A percentile compares a stretch with the other conserved stretches of the same genome.
phyloP scores from a whole-genome alignment of 2,888 invertebrate genomes.

The Lasioglossum lativentre region DNA sequence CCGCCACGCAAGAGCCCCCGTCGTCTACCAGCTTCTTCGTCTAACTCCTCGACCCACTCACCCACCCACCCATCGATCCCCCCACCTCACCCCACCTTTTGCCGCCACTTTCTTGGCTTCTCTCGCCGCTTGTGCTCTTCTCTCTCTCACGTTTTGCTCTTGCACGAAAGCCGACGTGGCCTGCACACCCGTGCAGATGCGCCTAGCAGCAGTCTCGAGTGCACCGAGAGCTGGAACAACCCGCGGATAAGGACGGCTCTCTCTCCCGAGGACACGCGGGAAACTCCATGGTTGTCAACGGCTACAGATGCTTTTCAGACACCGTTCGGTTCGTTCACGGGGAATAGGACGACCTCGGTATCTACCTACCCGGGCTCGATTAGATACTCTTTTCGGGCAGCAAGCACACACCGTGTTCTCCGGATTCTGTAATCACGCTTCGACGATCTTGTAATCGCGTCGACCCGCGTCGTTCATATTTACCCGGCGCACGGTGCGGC shows the following conservation, averaged over 20 bases:
- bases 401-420: not conserved
- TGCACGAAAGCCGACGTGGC: slow-evolving; percentile 72
- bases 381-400: not conserved
- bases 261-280: slow-evolving; percentile 37
- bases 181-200: slow-evolving; percentile 72
- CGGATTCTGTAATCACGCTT: not conserved
- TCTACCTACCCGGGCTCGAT: not conserved
- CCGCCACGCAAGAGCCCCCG: slow-evolving; percentile 39
- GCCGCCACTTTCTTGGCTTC: slow-evolving; percentile 73
- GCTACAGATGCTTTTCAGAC: not conserved
- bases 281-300: slow-evolving; percentile 11
- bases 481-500: not conserved
- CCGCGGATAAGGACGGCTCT: slow-evolving; percentile 24
- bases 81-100: slow-evolving; percentile 45
- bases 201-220: slow-evolving; percentile 66
- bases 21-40: slow-evolving; percentile 57
- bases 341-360: not conserved
- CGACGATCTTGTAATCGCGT: not conserved
- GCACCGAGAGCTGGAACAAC: slow-evolving; percentile 60
- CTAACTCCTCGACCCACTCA: slow-evolving; percentile 50
- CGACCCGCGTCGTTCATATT: not conserved
- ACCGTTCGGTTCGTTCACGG: not conserved
- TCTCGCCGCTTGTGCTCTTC: slow-evolving; percentile 64
- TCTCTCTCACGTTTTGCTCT: slow-evolving; percentile 68
- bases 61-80: slow-evolving; percentile 65